phyloP scores from a whole-genome alignment of 64 coral and sea anemone genomes.

The Astreopora myriophthalma region DNA sequence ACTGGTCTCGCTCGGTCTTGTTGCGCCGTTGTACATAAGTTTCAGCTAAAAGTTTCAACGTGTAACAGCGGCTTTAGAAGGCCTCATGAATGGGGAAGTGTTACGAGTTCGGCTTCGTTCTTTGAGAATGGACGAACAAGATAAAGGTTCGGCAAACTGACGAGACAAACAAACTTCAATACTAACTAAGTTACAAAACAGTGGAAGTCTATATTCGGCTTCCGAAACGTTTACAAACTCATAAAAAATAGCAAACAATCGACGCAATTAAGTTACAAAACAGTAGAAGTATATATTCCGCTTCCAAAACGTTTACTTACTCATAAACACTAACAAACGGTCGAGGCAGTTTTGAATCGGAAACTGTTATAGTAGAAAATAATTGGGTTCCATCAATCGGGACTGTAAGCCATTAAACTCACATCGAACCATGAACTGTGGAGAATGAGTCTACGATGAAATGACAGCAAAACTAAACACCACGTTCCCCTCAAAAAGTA shows the following conservation, averaged over 20 bases:
- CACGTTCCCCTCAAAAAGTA: background rate
- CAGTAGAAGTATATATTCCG: background rate
- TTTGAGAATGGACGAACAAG: background rate
- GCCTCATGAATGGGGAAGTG: too few species aligned
- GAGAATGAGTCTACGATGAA: background rate
- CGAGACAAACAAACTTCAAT: background rate
- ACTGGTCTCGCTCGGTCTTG: too few species aligned
- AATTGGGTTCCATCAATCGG: background rate
- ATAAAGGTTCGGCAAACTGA: background rate
- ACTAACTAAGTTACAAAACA: slow-evolving; percentile 3
- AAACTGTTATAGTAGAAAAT: background rate
- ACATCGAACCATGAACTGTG: background rate
- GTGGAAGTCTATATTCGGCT: background rate
- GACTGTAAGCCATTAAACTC: background rate
- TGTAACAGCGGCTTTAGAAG: too few species aligned
- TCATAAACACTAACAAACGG: background rate
- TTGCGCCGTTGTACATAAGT: too few species aligned
- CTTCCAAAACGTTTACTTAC: background rate
- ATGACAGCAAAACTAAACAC: background rate
- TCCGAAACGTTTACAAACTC: background rate
- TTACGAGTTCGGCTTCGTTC: too few species aligned
- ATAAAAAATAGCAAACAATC: background rate
- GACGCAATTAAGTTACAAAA: slow-evolving; percentile 2
- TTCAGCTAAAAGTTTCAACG: too few species aligned
- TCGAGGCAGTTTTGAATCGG: background rate